phyloP scores from a whole-genome alignment of 2,113 vertebrate species.

The Columbina picui region DNA sequence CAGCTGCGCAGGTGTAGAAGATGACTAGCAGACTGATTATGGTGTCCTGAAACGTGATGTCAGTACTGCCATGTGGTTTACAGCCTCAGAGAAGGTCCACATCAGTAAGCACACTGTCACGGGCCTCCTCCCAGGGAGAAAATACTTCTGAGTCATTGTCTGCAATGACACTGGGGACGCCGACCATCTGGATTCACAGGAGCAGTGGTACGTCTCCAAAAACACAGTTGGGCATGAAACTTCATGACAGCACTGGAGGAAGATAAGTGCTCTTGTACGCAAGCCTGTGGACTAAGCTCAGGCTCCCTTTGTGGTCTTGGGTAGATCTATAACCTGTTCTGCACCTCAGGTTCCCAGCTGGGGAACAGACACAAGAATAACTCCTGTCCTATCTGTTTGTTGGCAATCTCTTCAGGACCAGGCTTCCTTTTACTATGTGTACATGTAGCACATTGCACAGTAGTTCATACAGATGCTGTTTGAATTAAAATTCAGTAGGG shows the following conservation, averaged over 20 bases:
- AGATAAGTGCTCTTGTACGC: neutral
- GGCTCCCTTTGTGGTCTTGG: neutral
- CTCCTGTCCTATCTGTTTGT: neutral
- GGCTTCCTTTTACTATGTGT: neutral
- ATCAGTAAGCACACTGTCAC: slow-evolving; percentile 73
- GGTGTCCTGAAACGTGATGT: slow-evolving; percentile 73
- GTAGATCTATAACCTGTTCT: neutral
- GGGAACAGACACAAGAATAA: neutral
- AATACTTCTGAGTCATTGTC: slow-evolving; percentile 73
- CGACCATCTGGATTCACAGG: slow-evolving; percentile 70
- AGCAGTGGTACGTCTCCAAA: slow-evolving; percentile 66
- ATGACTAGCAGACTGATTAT: slow-evolving; percentile 40
- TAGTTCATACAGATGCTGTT: neutral
- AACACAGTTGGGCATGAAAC: slow-evolving; percentile 59
- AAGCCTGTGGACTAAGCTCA: neutral
- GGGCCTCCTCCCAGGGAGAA: slow-evolving; percentile 70
- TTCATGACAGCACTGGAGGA: neutral
- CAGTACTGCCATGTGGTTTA: slow-evolving; percentile 69
- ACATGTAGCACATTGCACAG: neutral
- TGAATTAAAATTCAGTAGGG: neutral
- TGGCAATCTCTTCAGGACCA: neutral
- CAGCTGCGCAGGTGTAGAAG: slow-evolving; percentile 63
- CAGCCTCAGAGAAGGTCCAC: slow-evolving; percentile 54
- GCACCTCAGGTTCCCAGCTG: neutral
- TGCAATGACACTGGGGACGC: slow-evolving; percentile 67